Evolutionary conservation across 2,113 vertebrate genomes (phyloP).

Genomic region (Microcebus murinus): DNA sequence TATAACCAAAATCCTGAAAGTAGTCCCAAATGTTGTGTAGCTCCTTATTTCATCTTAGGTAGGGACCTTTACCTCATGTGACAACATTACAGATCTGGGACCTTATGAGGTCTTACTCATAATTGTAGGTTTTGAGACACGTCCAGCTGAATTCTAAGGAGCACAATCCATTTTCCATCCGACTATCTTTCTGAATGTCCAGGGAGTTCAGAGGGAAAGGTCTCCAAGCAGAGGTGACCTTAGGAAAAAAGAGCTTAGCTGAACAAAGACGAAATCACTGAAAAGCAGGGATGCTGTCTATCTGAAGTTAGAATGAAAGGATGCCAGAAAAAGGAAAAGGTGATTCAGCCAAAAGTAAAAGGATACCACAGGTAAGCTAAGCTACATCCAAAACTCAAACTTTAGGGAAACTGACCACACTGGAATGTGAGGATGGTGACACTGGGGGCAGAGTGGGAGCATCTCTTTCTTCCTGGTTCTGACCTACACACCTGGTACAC

Average conservation of each 20-base stretch:
- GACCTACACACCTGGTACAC: conserved; percentile 91
- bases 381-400: not conserved
- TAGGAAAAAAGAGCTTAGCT: fast-evolving
- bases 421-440: not conserved
- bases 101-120: conserved; percentile 49
- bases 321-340: not conserved
- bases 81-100: conserved; percentile 12
- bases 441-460: not conserved
- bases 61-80: not conserved
- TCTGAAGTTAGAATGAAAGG: not conserved
- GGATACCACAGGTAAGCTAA: too few relatives aligned
- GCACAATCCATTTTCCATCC: conserved; percentile 58
- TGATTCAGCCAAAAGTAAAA: not conserved
- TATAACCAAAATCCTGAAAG: conserved; percentile 65
- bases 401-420: fast-evolving
- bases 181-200: conserved; percentile 55
- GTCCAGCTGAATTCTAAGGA: conserved; percentile 19
- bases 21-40: conserved; percentile 6
- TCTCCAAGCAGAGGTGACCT: not conserved
- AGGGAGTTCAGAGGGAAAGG: not conserved
- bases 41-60: conserved; percentile 40
- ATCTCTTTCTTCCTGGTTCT: conserved; percentile 93
- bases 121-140: conserved; percentile 55
- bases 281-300: not conserved
- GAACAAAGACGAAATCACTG: not conserved